phyloP scores from a whole-genome alignment of 2,113 vertebrate genomes.

The Pachycephala philippinensis region DNA sequence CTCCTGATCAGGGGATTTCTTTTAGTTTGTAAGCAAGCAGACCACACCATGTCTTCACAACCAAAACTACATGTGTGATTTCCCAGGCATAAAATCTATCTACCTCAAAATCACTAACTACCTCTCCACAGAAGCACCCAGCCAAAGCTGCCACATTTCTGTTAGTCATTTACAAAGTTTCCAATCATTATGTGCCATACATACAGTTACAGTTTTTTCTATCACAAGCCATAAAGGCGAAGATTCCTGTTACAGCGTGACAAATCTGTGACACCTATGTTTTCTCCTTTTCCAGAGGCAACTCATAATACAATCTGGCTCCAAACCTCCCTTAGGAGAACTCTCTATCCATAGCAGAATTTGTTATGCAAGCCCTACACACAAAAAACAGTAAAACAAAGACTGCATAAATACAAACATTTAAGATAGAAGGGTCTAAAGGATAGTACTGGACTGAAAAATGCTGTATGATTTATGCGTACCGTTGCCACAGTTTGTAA shows the following conservation, averaged over 20 bases:
- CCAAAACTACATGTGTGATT: neutral
- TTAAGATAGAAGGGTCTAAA: neutral
- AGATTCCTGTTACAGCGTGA: neutral
- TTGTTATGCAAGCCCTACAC: neutral
- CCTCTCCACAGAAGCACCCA: neutral
- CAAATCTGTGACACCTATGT: fast-evolving
- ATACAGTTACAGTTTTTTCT: neutral
- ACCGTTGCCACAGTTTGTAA: neutral
- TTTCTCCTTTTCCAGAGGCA: neutral
- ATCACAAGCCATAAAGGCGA: neutral
- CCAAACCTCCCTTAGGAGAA: neutral
- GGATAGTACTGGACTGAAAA: neutral
- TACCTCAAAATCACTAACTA: neutral
- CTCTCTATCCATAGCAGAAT: neutral
- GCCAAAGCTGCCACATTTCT: neutral
- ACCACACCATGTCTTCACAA: neutral
- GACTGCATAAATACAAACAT: neutral
- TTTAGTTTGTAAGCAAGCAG: fast-evolving
- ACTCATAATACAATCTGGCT: neutral
- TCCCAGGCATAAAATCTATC: neutral
- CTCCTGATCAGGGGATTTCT: neutral
- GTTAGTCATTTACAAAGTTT: neutral
- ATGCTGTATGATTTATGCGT: neutral
- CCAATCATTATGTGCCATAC: neutral
- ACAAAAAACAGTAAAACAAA: neutral